Evolutionary conservation across 2,888 invertebrate species (phyloP).

Genomic region (Apodemia mormo): DNA sequence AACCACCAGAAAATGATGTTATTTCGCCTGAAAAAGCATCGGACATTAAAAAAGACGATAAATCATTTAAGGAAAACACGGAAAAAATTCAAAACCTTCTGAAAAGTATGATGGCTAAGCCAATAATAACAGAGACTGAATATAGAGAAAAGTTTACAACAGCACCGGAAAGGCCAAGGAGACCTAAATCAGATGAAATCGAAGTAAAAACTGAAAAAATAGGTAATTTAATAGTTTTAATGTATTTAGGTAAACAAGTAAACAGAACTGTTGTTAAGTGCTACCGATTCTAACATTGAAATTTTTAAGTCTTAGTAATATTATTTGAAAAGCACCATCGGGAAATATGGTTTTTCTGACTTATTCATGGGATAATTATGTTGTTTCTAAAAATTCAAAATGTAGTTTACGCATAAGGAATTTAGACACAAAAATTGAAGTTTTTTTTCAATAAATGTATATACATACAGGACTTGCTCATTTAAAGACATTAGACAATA

Average conservation of each 20-base stretch:
- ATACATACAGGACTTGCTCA: too few species aligned
- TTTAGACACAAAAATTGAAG: too few species aligned
- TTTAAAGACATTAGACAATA: too few species aligned
- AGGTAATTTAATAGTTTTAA: constrained; percentile 44
- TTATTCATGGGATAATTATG: too few species aligned
- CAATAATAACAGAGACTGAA: constrained; percentile 62
- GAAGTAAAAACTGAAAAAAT: constrained; percentile 66
- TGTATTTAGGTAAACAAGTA: background rate
- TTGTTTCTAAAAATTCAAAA: too few species aligned
- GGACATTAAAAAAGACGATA: constrained; percentile 39
- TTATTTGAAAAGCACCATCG: too few species aligned
- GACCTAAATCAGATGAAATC: constrained; percentile 49
- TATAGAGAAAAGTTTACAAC: constrained; percentile 62
- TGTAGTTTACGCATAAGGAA: too few species aligned
- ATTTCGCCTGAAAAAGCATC: constrained; percentile 47
- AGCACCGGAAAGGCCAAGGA: constrained; percentile 56
- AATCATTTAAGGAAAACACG: constrained; percentile 50
- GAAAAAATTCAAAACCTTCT: constrained; percentile 70
- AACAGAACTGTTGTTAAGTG: too few species aligned
- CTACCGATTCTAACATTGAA: too few species aligned
- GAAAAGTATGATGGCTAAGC: constrained; percentile 60
- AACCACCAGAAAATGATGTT: constrained; percentile 53
- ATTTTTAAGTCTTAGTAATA: too few species aligned
- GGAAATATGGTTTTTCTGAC: too few species aligned
- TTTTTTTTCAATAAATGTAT: too few species aligned